A percentile compares a stretch with the other conserved stretches of the same genome.
Conservation (phyloP, 2,888 invertebrate genomes). For the Coenonympha glycerion region DNA sequence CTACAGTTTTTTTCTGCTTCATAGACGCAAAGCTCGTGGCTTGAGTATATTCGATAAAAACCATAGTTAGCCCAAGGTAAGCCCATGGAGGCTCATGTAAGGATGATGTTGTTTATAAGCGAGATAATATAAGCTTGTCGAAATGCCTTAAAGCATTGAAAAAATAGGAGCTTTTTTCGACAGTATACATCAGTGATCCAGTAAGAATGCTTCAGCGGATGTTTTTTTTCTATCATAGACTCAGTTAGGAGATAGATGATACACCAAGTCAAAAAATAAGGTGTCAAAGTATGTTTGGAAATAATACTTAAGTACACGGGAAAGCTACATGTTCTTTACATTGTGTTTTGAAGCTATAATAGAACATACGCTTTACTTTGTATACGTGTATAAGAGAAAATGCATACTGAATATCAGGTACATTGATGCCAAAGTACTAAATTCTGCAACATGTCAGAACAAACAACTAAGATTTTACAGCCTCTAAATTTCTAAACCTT, state of each 20-base stretch:
- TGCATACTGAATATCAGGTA: neutral
- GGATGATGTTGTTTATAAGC: no score
- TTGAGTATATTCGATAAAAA: no score
- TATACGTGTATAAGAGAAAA: neutral
- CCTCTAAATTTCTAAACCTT: neutral
- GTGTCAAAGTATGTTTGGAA: neutral
- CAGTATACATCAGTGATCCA: neutral
- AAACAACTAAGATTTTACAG: neutral
- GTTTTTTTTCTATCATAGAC: neutral
- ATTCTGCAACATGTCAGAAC: neutral
- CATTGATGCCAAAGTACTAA: neutral
- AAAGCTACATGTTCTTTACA: neutral
- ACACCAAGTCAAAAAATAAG: neutral
- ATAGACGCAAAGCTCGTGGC: no score
- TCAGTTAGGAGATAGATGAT: neutral
- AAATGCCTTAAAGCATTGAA: no score
- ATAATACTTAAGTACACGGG: neutral
- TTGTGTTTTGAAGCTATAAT: neutral
- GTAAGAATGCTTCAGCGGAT: neutral
- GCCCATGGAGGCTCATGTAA: no score
- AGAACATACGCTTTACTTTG: neutral
- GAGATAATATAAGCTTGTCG: no score
- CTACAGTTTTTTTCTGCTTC: no score
- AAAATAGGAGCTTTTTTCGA: no score
- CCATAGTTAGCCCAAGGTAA: no score